Conservation (phyloP, 1,140 invertebrate species). For the Temnothorax curvispinosus region DNA sequence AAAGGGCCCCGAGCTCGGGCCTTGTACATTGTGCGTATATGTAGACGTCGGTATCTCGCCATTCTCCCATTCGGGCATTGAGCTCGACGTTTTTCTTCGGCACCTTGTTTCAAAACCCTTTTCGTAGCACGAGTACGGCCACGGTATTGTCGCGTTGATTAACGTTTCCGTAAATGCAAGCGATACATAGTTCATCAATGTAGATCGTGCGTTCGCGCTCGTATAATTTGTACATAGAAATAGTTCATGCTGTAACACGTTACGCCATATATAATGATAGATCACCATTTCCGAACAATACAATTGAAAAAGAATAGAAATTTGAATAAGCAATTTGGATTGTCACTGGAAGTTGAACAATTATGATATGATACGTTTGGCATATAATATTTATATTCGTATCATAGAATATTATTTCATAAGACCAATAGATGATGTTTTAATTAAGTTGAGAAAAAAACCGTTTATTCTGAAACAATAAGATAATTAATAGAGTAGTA, state of each 20-base stretch:
- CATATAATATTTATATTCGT: not conserved
- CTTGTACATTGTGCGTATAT: slow-evolving; percentile 69
- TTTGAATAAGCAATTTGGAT: not conserved
- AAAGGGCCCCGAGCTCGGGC: slow-evolving; percentile 71
- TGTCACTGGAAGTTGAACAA: not conserved
- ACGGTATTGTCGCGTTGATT: slow-evolving; percentile 41
- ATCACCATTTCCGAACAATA: slow-evolving; percentile 1
- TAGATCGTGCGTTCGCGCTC: not conserved
- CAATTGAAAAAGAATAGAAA: not conserved
- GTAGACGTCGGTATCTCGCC: slow-evolving; percentile 58
- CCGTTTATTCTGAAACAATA: not conserved
- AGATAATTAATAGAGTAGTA: slow-evolving; percentile 21
- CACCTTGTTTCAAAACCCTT: slow-evolving; percentile 59
- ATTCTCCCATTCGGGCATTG: slow-evolving; percentile 24
- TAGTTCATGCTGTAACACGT: not conserved
- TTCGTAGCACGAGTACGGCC: slow-evolving; percentile 7
- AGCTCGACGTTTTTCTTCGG: slow-evolving; percentile 65
- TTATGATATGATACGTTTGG: not conserved
- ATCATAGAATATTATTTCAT: not conserved
- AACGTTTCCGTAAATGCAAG: slow-evolving; percentile 49
- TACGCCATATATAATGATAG: not conserved
- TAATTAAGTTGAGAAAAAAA: not conserved
- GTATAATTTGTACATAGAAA: slow-evolving; percentile 5
- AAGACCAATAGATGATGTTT: not conserved
- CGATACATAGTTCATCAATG: slow-evolving; percentile 25